These are phyloP conservation scores for human DNA, from an alignment of 2,113 vertebrate genomes.

Conservation along the genomic window DNA sequence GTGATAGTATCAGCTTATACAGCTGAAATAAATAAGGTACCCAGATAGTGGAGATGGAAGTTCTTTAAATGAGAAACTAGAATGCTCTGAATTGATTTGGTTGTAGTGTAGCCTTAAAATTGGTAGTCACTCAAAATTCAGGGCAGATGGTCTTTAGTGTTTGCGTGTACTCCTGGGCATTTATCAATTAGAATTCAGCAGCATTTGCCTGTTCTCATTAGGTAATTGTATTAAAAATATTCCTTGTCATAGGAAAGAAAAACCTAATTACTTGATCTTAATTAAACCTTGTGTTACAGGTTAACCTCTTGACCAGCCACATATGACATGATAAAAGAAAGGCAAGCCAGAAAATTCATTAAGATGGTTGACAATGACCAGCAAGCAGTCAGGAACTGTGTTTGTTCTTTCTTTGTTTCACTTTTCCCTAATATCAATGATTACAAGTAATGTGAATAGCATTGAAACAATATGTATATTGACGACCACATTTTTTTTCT, in stretches of 20 bases:
- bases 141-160: slow-evolving; percentile 57
- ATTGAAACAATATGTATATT: not conserved
- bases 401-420: not conserved
- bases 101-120: not conserved
- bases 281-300: slow-evolving; percentile 42
- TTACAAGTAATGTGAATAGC: not conserved
- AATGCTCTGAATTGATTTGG: not conserved
- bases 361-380: not conserved
- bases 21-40: not conserved
- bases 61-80: not conserved
- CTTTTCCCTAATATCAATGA: not conserved
- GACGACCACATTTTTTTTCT: not conserved
- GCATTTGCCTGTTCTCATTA: slow-evolving; percentile 62
- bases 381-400: not conserved
- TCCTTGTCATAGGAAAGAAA: slow-evolving; percentile 62
- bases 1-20: not conserved
- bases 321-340: slow-evolving; percentile 26
- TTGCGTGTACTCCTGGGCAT: slow-evolving; percentile 25
- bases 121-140: slow-evolving; percentile 31
- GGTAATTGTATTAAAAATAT: slow-evolving; percentile 69
- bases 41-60: not conserved
- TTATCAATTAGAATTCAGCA: slow-evolving; percentile 62
- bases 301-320: slow-evolving; percentile 61
- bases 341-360: not conserved
- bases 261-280: slow-evolving; percentile 59